These are phyloP conservation scores for Rhingia rostrata DNA, from an alignment of 2,888 invertebrate species.

Conservation along the genomic window DNA sequence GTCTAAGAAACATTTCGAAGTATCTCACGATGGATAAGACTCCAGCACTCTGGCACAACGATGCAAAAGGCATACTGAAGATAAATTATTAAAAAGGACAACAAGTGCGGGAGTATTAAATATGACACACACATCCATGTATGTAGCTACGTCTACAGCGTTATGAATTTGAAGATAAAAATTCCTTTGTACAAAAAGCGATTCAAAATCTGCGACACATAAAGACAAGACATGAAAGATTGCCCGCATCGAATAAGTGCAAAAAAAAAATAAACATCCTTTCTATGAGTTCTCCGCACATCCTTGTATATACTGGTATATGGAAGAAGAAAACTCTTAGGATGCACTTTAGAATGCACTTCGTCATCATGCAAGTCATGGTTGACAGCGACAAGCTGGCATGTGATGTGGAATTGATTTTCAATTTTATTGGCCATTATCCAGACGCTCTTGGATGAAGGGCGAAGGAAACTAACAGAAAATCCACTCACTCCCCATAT, in stretches of 20 bases:
- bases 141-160: background rate
- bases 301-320: constrained; percentile 5
- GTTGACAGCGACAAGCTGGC: constrained; percentile 17
- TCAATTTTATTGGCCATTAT: constrained; percentile 69
- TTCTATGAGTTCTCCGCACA: constrained; percentile 21
- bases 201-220: background rate
- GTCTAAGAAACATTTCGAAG: constrained; percentile 47
- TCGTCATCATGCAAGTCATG: constrained; percentile 49
- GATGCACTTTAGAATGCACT: constrained; percentile 46
- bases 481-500: background rate
- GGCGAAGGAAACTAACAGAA: background rate
- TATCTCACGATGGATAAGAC: constrained; percentile 43
- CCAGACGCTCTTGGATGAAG: constrained; percentile 30
- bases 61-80: constrained; percentile 13
- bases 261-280: background rate
- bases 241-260: constrained; percentile 23
- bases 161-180: constrained; percentile 30
- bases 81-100: constrained; percentile 49
- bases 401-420: constrained; percentile 68
- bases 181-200: constrained; percentile 27
- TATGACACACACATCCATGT: background rate
- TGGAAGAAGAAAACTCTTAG: constrained; percentile 1
- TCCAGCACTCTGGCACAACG: constrained; percentile 9
- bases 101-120: constrained; percentile 5
- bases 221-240: constrained; percentile 3